Conservation (phyloP, 2,113 vertebrate species). For the Picathartes gymnocephalus region DNA sequence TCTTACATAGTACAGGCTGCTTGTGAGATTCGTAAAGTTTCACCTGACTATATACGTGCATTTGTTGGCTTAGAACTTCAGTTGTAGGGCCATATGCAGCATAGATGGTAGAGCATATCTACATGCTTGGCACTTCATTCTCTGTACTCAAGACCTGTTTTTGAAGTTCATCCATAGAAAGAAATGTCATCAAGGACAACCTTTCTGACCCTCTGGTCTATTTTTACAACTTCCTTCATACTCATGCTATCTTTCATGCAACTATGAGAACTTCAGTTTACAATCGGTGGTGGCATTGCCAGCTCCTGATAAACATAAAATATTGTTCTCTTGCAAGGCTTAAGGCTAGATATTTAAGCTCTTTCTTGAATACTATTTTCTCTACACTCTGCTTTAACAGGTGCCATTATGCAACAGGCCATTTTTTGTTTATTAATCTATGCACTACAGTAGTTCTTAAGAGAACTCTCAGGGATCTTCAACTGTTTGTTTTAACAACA, state of each 20-base stretch:
- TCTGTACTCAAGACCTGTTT: background rate
- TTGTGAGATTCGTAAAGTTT: background rate
- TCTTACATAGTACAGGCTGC: background rate
- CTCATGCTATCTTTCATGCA: background rate
- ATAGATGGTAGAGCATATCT: background rate
- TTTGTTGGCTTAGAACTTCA: background rate
- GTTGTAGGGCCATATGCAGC: background rate
- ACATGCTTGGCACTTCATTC: background rate
- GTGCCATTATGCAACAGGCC: background rate
- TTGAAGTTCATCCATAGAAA: background rate
- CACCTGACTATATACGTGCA: background rate
- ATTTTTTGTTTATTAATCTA: background rate
- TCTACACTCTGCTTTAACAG: background rate
- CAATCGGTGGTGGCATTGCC: accelerated
- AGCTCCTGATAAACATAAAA: background rate
- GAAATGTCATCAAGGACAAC: background rate
- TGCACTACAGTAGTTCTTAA: background rate
- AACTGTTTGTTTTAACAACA: background rate
- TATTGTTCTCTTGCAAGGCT: background rate
- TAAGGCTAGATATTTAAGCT: background rate
- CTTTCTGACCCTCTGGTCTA: background rate
- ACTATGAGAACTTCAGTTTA: background rate
- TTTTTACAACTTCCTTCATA: background rate
- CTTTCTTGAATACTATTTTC: background rate
- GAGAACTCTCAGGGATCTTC: background rate